Evolutionary conservation across 2,888 invertebrate species (phyloP).

Genomic region (Anthophora plumipes): DNA sequence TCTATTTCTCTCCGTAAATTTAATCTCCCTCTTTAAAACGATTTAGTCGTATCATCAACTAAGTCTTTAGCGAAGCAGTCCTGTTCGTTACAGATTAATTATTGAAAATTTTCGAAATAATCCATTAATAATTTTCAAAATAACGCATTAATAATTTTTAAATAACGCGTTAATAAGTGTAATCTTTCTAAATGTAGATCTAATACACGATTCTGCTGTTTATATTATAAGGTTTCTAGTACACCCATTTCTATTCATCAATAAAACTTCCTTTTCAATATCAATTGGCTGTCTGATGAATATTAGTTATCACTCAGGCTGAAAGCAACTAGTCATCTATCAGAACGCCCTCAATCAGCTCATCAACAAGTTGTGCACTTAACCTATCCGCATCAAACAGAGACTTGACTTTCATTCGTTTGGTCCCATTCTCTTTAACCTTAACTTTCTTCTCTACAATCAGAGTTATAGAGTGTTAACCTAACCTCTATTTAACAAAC

Average conservation of each 20-base stretch:
- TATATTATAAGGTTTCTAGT: background rate
- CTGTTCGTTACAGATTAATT: background rate
- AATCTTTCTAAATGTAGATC: too few relatives aligned
- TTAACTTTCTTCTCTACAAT: too few relatives aligned
- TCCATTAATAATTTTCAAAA: too few relatives aligned
- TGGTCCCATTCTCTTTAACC: too few relatives aligned
- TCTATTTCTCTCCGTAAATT: background rate
- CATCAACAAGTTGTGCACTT: background rate
- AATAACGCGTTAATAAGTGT: background rate
- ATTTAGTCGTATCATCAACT: background rate
- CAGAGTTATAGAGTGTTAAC: too few relatives aligned
- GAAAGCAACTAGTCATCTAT: background rate
- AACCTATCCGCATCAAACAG: background rate
- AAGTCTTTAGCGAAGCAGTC: background rate
- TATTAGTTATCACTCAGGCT: background rate
- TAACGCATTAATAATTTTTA: background rate
- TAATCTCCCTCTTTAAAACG: background rate
- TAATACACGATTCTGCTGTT: background rate
- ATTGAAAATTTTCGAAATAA: background rate
- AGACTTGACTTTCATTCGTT: background rate
- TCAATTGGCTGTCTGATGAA: background rate
- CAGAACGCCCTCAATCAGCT: background rate
- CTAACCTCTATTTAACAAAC: too few relatives aligned
- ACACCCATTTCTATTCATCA: background rate
- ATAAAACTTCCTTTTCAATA: background rate